phyloP scores from a whole-genome alignment of 1,140 invertebrate genomes.

The Dolichoris vasculosae region DNA sequence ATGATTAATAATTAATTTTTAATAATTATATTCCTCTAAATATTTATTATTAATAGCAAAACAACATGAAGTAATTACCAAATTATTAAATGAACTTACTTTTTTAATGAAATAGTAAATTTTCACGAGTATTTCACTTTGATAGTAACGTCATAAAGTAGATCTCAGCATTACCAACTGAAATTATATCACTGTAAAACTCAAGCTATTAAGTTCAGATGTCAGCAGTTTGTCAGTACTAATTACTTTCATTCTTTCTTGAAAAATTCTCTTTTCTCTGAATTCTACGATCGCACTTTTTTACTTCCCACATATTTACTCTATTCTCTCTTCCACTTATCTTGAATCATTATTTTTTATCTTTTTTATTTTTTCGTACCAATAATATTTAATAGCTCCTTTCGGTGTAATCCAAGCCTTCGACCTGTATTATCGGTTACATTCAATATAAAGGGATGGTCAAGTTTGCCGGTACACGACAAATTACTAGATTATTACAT shows the following conservation, averaged over 20 bases:
- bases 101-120: no score
- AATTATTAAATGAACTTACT: no score
- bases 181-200: neutral
- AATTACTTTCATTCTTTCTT: neutral
- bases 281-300: neutral
- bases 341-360: neutral
- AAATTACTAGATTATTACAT: neutral
- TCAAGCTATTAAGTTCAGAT: neutral
- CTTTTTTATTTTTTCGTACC: neutral
- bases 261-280: neutral
- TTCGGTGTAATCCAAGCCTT: neutral
- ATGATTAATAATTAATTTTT: no score
- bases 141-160: neutral
- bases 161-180: neutral
- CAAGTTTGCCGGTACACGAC: slow-evolving; percentile 7
- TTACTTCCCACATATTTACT: neutral
- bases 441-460: neutral
- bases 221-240: slow-evolving; percentile 1
- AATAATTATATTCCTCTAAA: no score
- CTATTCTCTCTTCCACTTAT: neutral
- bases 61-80: no score
- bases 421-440: neutral
- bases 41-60: no score
- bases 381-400: no score
- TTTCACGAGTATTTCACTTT: no score